Conservation (phyloP, 2,113 vertebrate genomes). For the Muntiacus reevesi region DNA sequence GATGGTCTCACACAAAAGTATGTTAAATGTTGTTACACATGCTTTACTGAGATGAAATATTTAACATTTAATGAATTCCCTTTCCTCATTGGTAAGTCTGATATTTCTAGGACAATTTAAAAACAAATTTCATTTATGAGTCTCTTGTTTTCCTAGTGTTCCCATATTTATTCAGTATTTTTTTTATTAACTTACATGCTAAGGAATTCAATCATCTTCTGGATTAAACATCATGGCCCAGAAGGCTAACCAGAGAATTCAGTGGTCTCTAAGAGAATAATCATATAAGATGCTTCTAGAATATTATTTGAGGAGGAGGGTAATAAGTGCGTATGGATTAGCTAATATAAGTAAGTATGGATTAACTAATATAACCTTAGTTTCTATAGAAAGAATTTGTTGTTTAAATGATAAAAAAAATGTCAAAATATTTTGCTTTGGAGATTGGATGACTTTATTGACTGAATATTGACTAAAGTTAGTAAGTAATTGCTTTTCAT, state of each 20-base stretch:
- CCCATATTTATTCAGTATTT: slow-evolving; percentile 5
- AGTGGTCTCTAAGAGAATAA: neutral
- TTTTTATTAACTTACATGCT: neutral
- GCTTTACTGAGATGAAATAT: slow-evolving; percentile 33
- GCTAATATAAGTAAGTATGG: neutral
- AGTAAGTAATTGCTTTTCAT: neutral
- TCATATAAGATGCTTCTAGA: neutral
- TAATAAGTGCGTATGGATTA: neutral
- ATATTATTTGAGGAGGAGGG: neutral
- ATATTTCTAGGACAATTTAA: neutral
- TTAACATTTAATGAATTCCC: slow-evolving; percentile 22
- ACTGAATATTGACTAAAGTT: neutral
- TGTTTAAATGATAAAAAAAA: neutral
- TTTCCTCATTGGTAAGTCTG: neutral
- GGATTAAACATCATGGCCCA: neutral
- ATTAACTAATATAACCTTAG: neutral
- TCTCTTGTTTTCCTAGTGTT: slow-evolving; percentile 25
- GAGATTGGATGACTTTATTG: neutral
- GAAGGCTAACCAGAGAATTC: neutral
- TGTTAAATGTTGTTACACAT: neutral
- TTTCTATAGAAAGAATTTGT: neutral
- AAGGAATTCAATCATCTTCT: neutral
- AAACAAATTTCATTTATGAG: slow-evolving; percentile 15
- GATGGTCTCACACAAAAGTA: slow-evolving; percentile 5
- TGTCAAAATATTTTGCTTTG: neutral